Percentiles rank a stretch among this genome's conserved stretches.
Evolutionary conservation across 1,140 invertebrate species (phyloP).

Genomic region (Leptinotarsa defecta): DNA sequence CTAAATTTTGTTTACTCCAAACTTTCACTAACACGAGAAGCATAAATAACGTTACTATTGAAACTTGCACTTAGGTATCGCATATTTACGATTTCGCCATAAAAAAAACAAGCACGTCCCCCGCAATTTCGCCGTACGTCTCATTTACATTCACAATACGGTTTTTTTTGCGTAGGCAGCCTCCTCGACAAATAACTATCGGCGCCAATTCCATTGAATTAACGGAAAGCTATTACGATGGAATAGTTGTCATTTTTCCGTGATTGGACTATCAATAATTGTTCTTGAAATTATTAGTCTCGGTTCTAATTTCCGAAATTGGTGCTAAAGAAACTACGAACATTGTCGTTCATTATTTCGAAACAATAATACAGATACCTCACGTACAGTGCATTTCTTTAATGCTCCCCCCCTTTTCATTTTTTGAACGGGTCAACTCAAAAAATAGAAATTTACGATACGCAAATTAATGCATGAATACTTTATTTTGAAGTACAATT

Average conservation of each 20-base stretch:
- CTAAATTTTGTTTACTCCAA: too few species aligned
- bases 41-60: too few species aligned
- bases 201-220: conserved; percentile 2
- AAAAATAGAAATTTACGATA: too few species aligned
- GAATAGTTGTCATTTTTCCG: not conserved
- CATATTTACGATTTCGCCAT: not conserved
- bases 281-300: not conserved
- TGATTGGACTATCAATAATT: not conserved
- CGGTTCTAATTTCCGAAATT: not conserved
- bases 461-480: too few species aligned
- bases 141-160: conserved; percentile 1
- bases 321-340: not conserved
- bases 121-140: not conserved
- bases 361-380: not conserved
- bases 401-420: too few species aligned
- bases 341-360: not conserved
- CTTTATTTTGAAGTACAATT: too few species aligned
- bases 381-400: not conserved
- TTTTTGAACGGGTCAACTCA: too few species aligned
- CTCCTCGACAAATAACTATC: not conserved
- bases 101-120: not conserved
- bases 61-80: too few species aligned
- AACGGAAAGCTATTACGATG: not conserved
- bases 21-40: too few species aligned
- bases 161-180: conserved; percentile 1